These are phyloP conservation scores for Plusia festucae DNA, from an alignment of 2,888 invertebrate species.

Conservation along the genomic window DNA sequence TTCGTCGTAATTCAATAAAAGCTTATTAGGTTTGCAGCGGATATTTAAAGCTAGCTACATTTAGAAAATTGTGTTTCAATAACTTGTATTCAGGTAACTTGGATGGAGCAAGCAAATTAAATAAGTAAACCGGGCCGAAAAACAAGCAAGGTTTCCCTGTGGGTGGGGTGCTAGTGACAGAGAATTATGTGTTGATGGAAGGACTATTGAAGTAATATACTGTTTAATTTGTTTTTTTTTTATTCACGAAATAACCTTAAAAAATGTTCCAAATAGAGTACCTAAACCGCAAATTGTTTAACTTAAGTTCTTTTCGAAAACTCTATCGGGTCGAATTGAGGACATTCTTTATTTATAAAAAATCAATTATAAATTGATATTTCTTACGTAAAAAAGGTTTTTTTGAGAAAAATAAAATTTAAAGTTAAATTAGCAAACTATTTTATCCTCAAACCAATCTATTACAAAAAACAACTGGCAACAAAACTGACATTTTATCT, in stretches of 20 bases:
- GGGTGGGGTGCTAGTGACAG: slow-evolving; percentile 11
- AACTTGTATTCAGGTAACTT: slow-evolving; percentile 24
- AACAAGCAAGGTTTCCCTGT: slow-evolving; percentile 35
- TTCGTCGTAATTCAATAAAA: slow-evolving; percentile 30
- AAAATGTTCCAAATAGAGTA: too few species aligned
- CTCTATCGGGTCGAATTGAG: too few species aligned
- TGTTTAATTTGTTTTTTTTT: too few species aligned
- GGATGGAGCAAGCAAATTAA: slow-evolving; percentile 39
- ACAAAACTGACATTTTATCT: not conserved
- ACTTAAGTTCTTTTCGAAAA: too few species aligned
- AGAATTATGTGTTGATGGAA: not conserved
- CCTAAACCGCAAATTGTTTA: too few species aligned
- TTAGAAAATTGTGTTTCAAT: slow-evolving; percentile 45
- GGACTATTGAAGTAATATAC: not conserved
- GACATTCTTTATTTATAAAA: too few species aligned
- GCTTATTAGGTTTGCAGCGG: slow-evolving; percentile 39
- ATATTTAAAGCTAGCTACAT: slow-evolving; percentile 40
- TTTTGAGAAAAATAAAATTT: too few species aligned
- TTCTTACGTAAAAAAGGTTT: too few species aligned
- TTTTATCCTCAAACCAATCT: too few species aligned
- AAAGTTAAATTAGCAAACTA: too few species aligned
- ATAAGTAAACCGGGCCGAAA: slow-evolving; percentile 34
- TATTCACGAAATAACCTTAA: too few species aligned
- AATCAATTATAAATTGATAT: too few species aligned
- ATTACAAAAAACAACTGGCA: not conserved